A percentile compares a stretch with the other conserved stretches of the same genome.
Conservation (phyloP, 2,888 invertebrate genomes). For the Gymnocheta viridis region DNA sequence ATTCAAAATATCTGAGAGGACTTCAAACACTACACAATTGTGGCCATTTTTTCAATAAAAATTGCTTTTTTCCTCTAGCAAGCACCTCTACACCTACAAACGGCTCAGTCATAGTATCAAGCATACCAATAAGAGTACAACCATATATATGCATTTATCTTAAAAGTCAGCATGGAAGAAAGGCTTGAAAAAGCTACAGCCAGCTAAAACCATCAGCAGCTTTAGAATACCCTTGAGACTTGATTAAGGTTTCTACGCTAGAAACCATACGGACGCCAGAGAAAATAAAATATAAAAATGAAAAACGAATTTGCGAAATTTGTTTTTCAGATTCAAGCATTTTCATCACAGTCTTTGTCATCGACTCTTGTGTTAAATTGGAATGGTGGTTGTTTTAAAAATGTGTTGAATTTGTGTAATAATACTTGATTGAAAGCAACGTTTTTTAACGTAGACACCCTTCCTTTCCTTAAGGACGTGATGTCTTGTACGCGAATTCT, state of each 20-base stretch:
- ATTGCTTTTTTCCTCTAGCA: too few species aligned
- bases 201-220: slow-evolving; percentile 17
- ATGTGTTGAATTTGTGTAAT: slow-evolving; percentile 50
- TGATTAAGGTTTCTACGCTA: slow-evolving; percentile 27
- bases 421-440: slow-evolving; percentile 14
- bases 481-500: slow-evolving; percentile 15
- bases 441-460: slow-evolving; percentile 47
- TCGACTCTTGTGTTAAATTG: neutral
- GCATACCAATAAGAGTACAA: neutral
- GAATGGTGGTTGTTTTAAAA: slow-evolving; percentile 40
- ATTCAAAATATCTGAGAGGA: too few species aligned
- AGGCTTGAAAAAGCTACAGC: slow-evolving; percentile 23
- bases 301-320: slow-evolving; percentile 52
- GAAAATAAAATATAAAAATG: neutral
- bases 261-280: neutral
- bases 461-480: slow-evolving; percentile 6
- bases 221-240: slow-evolving; percentile 51
- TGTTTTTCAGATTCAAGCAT: slow-evolving; percentile 6
- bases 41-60: too few species aligned
- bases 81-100: too few species aligned
- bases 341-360: slow-evolving; percentile 19
- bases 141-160: neutral
- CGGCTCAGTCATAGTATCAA: neutral
- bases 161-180: slow-evolving; percentile 1
- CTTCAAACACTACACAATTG: too few species aligned